Evolutionary conservation across 2,113 vertebrate genomes (phyloP).

Genomic region (Salvelinus alpinus): DNA sequence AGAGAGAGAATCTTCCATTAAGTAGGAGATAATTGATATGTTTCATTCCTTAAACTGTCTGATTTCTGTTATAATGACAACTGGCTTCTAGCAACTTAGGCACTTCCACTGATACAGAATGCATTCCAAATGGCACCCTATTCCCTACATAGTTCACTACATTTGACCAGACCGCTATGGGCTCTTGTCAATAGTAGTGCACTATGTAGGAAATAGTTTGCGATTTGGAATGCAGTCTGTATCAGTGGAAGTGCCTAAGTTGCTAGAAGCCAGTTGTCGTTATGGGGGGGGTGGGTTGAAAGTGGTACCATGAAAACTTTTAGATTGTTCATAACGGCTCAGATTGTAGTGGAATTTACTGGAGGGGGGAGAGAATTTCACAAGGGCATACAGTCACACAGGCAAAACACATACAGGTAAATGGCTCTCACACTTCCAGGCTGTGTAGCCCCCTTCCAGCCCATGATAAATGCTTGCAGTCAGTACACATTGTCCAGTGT

Average conservation of each 20-base stretch:
- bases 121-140: too few species aligned
- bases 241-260: too few species aligned
- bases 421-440: too few species aligned
- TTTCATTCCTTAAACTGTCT: conserved; percentile 50
- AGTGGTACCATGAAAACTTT: conserved; percentile 21
- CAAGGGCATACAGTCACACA: neutral
- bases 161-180: too few species aligned
- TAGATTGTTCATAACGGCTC: neutral
- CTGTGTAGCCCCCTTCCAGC: neutral
- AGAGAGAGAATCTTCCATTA: conserved; percentile 54
- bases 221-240: neutral
- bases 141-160: too few species aligned
- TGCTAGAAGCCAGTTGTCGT: neutral
- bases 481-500: conserved; percentile 11
- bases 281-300: neutral
- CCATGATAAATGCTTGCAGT: conserved; percentile 34
- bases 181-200: too few species aligned
- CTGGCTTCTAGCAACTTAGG: conserved; percentile 22
- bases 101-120: neutral
- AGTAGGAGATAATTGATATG: conserved; percentile 65
- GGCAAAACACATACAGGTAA: conserved; percentile 9
- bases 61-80: conserved; percentile 45
- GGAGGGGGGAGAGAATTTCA: neutral
- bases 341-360: neutral
- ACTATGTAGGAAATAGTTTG: too few species aligned